Evolutionary conservation across 2,113 vertebrate species (phyloP).

Genomic region (Ornithorhynchus anatinus): DNA sequence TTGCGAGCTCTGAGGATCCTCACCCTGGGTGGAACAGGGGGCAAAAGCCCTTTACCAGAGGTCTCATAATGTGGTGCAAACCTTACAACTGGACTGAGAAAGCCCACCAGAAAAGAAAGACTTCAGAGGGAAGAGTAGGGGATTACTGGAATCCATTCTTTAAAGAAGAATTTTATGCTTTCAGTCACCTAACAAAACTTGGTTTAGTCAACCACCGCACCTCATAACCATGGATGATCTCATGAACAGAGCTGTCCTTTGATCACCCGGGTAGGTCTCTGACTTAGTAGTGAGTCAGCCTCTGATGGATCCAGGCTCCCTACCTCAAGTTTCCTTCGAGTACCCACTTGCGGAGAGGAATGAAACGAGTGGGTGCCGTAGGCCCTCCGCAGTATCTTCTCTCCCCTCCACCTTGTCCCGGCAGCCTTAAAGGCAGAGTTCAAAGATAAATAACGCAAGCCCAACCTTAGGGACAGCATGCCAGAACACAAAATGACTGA

Average conservation of each 20-base stretch:
- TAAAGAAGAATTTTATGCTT: not conserved
- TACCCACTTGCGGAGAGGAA: not conserved
- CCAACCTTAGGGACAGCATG: not conserved
- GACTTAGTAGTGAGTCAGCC: not conserved
- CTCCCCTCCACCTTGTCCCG: too few relatives aligned
- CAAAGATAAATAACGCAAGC: not conserved
- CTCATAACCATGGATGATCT: not conserved
- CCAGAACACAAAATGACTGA: too few relatives aligned
- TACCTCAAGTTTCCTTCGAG: too few relatives aligned
- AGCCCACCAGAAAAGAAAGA: not conserved
- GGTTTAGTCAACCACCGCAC: not conserved
- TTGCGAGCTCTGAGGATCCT: too few relatives aligned
- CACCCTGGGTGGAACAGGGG: too few relatives aligned
- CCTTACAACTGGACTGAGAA: not conserved
- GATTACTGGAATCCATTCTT: not conserved
- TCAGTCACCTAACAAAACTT: not conserved
- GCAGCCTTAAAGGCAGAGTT: too few relatives aligned
- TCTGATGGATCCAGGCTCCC: not conserved
- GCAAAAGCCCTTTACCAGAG: not conserved
- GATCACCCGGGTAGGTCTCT: not conserved
- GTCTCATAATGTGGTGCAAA: not conserved
- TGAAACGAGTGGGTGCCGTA: not conserved
- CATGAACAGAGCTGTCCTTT: not conserved
- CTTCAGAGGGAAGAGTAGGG: not conserved
- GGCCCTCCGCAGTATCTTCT: not conserved